Conservation (phyloP, 53 echinoderm and acorn worm genomes). For the Zoroaster sp. region DNA sequence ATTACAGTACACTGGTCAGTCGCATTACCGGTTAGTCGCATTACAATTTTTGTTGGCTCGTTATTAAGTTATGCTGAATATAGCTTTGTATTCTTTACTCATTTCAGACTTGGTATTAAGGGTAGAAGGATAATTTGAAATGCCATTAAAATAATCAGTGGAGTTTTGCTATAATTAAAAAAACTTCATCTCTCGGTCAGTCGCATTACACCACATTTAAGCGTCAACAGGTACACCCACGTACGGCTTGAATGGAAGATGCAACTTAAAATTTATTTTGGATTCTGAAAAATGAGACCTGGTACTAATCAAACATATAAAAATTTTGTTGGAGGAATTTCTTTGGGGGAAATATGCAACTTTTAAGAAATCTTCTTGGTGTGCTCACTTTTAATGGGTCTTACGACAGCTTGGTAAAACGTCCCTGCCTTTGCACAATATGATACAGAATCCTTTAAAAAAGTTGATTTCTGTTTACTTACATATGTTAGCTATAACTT, state of each 20-base stretch:
- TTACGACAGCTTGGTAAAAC: too few relatives aligned
- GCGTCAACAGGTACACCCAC: not conserved
- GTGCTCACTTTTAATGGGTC: too few relatives aligned
- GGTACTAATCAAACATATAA: too few relatives aligned
- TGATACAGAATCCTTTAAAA: too few relatives aligned
- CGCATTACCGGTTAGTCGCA: constrained; percentile 10
- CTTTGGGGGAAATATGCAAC: too few relatives aligned
- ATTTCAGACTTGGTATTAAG: not conserved
- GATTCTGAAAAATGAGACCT: too few relatives aligned
- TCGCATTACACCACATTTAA: not conserved
- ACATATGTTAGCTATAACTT: too few relatives aligned
- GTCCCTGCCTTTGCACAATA: too few relatives aligned
- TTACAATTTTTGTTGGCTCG: not conserved
- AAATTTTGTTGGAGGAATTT: too few relatives aligned
- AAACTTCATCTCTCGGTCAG: not conserved
- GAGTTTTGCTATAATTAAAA: not conserved
- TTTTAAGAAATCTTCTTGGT: too few relatives aligned
- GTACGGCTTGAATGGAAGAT: not conserved
- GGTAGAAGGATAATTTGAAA: not conserved
- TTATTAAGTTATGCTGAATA: not conserved
- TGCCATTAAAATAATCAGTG: not conserved
- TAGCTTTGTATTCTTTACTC: not conserved
- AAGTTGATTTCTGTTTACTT: too few relatives aligned
- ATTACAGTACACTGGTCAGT: not conserved
- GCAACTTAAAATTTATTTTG: not conserved